Conservation (phyloP, 2,888 invertebrate species). For the Marasmarcha lunaedactyla region DNA sequence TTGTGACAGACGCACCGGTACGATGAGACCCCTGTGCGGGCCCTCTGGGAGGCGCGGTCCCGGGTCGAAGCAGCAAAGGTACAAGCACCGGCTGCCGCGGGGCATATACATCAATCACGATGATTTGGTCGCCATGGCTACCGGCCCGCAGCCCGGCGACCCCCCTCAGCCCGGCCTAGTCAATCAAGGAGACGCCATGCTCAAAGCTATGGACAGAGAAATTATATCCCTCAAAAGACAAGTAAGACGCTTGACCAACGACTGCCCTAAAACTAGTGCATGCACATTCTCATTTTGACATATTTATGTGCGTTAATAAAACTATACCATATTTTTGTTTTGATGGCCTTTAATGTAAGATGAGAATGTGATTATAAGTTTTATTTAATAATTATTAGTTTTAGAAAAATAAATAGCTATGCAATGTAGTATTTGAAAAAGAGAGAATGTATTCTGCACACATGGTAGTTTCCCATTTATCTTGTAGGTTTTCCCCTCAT, state of each 20-base stretch:
- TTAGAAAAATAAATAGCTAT: slow-evolving; percentile 15
- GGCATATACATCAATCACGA: slow-evolving; percentile 99
- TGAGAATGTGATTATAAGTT: slow-evolving; percentile 42
- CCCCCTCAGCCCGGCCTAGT: slow-evolving; percentile 54
- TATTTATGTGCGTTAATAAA: slow-evolving; percentile 28
- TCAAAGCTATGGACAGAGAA: slow-evolving; percentile 93
- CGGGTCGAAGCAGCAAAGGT: slow-evolving; percentile 62
- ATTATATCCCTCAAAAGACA: slow-evolving; percentile 94
- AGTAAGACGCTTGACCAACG: slow-evolving; percentile 75
- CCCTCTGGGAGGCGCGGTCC: slow-evolving; percentile 72
- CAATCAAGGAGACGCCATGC: slow-evolving; percentile 84
- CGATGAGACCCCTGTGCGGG: slow-evolving; percentile 83
- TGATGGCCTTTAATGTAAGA: slow-evolving; percentile 36
- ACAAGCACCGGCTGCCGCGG: slow-evolving; percentile 90
- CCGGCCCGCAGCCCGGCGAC: slow-evolving; percentile 75
- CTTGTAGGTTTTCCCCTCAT: slow-evolving; percentile 8
- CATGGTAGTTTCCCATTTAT: slow-evolving; percentile 28
- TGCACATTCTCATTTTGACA: slow-evolving; percentile 44
- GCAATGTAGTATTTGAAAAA: slow-evolving; percentile 20
- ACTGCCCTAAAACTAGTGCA: slow-evolving; percentile 3
- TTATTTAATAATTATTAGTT: slow-evolving; percentile 25
- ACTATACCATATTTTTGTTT: slow-evolving; percentile 2
- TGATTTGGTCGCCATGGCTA: slow-evolving; percentile 92
- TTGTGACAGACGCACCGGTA: slow-evolving; percentile 81
- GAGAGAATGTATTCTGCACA: slow-evolving; percentile 61